phyloP scores from a whole-genome alignment of 2,797 vertebrate genomes.

The Cetoscarus ocellatus region DNA sequence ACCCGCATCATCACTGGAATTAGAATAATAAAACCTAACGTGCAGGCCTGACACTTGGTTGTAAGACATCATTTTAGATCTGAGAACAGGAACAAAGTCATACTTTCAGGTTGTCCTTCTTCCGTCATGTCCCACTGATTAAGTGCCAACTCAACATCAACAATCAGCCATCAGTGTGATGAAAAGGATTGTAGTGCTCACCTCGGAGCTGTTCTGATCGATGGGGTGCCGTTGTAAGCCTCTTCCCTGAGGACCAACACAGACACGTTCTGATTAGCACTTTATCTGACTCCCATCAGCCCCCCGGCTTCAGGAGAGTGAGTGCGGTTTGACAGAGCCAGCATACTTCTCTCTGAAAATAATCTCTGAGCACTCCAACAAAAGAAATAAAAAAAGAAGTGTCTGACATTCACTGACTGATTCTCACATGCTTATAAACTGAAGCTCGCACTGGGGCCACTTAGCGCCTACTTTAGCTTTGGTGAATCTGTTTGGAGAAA shows the following conservation, averaged over 20 bases:
- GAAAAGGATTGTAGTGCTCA: conserved; percentile 34
- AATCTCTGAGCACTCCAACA: conserved; percentile 38
- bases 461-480: conserved; percentile 66
- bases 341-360: conserved; percentile 29
- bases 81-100: conserved; percentile 32
- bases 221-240: conserved; percentile 65
- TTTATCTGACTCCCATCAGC: conserved; percentile 66
- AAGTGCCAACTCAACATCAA: conserved; percentile 57
- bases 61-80: conserved; percentile 46
- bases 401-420: conserved; percentile 65
- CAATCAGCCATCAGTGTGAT: conserved; percentile 62
- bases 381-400: conserved; percentile 57
- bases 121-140: conserved; percentile 34
- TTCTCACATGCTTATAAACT: conserved; percentile 76
- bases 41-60: conserved; percentile 50
- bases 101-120: conserved; percentile 40
- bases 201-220: conserved; percentile 59
- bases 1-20: conserved; percentile 28
- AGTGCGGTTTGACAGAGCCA: conserved; percentile 49
- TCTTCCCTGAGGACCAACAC: conserved; percentile 64
- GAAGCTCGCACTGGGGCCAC: conserved; percentile 70
- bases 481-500: conserved; percentile 69
- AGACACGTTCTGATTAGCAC: conserved; percentile 72
- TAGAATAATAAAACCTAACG: conserved; percentile 31
- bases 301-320: conserved; percentile 48